A percentile compares a stretch with the other conserved stretches of the same genome.
These are phyloP conservation scores for Pseudomyrmex dendroicus DNA, from an alignment of 1,140 invertebrate species.

Conservation along the genomic window DNA sequence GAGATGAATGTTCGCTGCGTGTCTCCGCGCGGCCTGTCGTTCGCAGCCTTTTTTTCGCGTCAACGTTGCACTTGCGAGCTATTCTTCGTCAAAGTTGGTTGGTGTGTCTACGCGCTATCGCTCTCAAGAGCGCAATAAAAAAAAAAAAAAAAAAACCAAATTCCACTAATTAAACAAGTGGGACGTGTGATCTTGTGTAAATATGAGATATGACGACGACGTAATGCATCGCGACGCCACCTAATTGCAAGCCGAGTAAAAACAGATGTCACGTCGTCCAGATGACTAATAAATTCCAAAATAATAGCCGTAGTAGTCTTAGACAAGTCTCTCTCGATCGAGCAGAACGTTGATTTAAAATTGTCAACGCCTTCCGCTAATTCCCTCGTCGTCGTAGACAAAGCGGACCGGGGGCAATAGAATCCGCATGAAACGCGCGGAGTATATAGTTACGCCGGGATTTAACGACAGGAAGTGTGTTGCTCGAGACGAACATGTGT, in stretches of 20 bases:
- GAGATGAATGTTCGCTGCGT: slow-evolving; percentile 78
- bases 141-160: slow-evolving; percentile 14
- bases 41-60: slow-evolving; percentile 62
- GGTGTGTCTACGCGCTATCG: background rate
- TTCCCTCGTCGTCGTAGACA: slow-evolving; percentile 31
- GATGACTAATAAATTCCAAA: background rate
- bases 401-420: slow-evolving; percentile 36
- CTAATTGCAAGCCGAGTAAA: background rate
- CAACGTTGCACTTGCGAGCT: slow-evolving; percentile 67
- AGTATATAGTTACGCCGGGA: slow-evolving; percentile 73
- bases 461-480: slow-evolving; percentile 84
- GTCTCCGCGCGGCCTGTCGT: slow-evolving; percentile 60
- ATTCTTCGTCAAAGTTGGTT: slow-evolving; percentile 53
- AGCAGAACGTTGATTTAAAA: slow-evolving; percentile 36
- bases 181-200: background rate
- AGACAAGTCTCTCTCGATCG: background rate
- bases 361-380: slow-evolving; percentile 38
- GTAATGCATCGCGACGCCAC: background rate
- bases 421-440: slow-evolving; percentile 70
- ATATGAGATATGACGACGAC: background rate
- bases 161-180: slow-evolving; percentile 16
- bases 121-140: slow-evolving; percentile 8
- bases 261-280: background rate
- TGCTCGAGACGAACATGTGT: slow-evolving; percentile 80
- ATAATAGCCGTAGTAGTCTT: background rate